Evolutionary conservation across 2,113 vertebrate genomes (phyloP).

Genomic region (Nycticebus coucang): DNA sequence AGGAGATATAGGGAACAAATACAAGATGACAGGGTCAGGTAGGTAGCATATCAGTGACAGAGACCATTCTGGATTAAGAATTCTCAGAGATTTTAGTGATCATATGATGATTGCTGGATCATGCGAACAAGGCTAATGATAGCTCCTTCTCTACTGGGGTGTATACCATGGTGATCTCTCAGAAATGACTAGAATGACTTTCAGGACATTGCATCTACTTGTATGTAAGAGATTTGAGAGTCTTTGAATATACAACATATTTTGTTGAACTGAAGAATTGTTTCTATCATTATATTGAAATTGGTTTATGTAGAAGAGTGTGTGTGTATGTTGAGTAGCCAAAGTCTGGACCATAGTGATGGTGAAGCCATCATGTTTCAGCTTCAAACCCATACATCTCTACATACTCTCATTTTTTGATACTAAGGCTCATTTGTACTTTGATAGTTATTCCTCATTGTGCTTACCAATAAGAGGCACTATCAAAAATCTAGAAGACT

Average conservation of each 20-base stretch:
- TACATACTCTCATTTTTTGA: background rate
- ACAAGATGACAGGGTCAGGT: background rate
- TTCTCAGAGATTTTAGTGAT: background rate
- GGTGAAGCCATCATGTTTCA: background rate
- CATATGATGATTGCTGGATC: background rate
- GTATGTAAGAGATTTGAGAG: background rate
- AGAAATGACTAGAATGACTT: background rate
- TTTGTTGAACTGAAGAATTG: background rate
- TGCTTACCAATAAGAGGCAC: background rate
- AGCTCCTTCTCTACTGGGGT: background rate
- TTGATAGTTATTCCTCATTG: background rate
- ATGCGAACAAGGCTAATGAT: background rate
- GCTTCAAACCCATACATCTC: background rate
- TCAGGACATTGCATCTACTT: background rate
- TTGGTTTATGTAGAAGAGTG: background rate
- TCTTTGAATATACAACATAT: background rate
- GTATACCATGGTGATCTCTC: background rate
- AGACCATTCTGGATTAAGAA: constrained; percentile 30
- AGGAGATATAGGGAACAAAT: background rate
- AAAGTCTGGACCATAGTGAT: background rate
- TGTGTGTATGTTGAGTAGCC: background rate
- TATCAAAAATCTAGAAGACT: constrained; percentile 18
- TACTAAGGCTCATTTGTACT: background rate
- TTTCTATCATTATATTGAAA: background rate
- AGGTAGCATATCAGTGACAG: background rate